Evolutionary conservation across 2,888 invertebrate species (phyloP).

Genomic region (Rhingia campestris): DNA sequence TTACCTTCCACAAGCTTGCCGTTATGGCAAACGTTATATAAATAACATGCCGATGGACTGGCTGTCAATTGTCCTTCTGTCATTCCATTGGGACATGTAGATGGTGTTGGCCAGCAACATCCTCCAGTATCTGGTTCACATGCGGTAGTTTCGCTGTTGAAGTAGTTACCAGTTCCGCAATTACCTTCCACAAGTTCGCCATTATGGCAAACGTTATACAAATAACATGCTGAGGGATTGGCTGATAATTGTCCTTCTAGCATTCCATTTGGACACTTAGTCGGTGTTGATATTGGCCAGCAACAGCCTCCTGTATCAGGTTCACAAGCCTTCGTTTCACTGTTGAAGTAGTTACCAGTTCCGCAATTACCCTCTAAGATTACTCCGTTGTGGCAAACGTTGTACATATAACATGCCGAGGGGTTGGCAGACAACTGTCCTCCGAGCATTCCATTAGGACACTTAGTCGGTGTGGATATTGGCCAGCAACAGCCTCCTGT

Average conservation of each 20-base stretch:
- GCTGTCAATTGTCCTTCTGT: conserved; percentile 13
- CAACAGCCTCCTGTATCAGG: conserved; percentile 44
- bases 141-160: conserved; percentile 60
- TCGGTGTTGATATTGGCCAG: conserved; percentile 25
- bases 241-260: conserved; percentile 26
- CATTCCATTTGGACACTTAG: conserved; percentile 29
- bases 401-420: conserved; percentile 38
- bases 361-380: conserved; percentile 44
- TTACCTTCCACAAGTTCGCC: conserved; percentile 63
- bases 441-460: conserved; percentile 46
- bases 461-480: not conserved
- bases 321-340: conserved; percentile 4
- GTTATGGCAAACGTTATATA: conserved; percentile 75
- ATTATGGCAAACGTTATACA: conserved; percentile 48
- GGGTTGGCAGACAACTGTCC: conserved; percentile 56
- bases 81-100: conserved; percentile 35
- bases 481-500: conserved; percentile 56
- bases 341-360: conserved; percentile 47
- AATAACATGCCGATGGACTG: conserved; percentile 49
- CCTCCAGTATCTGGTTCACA: conserved; percentile 60
- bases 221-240: conserved; percentile 9
- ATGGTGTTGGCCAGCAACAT: conserved; percentile 17
- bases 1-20: conserved; percentile 49
- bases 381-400: conserved; percentile 45
- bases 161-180: conserved; percentile 75